Percentiles rank a stretch among this genome's conserved stretches.
Conservation (phyloP, 1,140 invertebrate species). For the Hirudo medicinalis region DNA sequence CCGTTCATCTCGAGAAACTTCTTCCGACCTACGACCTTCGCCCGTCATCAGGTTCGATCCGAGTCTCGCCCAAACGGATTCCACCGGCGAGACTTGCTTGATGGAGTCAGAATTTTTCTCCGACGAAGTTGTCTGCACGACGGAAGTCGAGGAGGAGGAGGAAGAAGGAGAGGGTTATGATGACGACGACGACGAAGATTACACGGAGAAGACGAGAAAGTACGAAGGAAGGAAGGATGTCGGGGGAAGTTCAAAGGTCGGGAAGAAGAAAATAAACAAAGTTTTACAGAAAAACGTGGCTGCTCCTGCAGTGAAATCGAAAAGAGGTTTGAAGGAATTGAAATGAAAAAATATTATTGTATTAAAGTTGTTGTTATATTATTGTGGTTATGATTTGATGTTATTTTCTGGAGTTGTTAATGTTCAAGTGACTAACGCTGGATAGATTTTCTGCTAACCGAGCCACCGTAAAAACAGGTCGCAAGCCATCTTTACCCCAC, state of each 20-base stretch:
- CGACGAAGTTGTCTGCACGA: neutral
- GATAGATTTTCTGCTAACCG: neutral
- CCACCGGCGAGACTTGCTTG: neutral
- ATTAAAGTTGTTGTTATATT: neutral
- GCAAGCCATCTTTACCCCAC: neutral
- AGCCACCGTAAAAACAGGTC: neutral
- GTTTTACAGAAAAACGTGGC: neutral
- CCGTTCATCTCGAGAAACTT: neutral
- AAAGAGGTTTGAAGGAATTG: neutral
- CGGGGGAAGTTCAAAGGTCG: neutral
- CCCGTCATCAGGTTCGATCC: neutral
- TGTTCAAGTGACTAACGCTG: no score
- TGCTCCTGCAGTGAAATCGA: neutral
- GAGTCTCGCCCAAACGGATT: neutral
- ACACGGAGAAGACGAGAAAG: neutral
- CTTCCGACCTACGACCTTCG: neutral
- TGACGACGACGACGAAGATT: constrained; percentile 3
- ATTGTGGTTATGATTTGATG: neutral
- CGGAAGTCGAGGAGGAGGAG: constrained; percentile 2
- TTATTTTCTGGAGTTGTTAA: neutral
- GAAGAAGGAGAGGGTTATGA: neutral
- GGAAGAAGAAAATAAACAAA: neutral
- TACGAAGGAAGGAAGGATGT: neutral
- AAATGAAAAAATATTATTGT: neutral
- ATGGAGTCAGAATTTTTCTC: neutral